These are phyloP conservation scores for Clunio marinus DNA, from an alignment of 2,888 invertebrate genomes.

Conservation along the genomic window DNA sequence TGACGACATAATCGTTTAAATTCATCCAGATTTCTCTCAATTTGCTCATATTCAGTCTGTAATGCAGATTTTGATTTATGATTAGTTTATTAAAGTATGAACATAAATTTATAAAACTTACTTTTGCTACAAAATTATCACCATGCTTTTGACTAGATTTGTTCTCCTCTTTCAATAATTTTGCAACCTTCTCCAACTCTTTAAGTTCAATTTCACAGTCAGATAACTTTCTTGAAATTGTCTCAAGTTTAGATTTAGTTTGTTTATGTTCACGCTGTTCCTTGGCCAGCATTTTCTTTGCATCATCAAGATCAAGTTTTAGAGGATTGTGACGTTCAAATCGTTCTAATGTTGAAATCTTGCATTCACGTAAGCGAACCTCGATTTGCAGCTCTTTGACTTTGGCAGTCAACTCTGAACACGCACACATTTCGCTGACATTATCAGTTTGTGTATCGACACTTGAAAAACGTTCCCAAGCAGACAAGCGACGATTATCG, in stretches of 20 bases:
- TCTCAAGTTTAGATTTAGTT: not conserved
- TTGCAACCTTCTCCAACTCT: not conserved
- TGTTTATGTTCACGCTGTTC: not conserved
- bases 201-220: not conserved
- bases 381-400: conserved; percentile 45
- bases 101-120: no score
- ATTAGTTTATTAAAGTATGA: no score
- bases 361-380: conserved; percentile 46
- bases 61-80: not conserved
- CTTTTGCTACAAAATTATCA: no score
- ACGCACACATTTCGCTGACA: conserved; percentile 45
- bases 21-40: not conserved
- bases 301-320: conserved; percentile 43
- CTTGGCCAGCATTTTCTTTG: not conserved
- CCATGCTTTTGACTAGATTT: no score
- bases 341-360: conserved; percentile 45
- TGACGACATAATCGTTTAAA: not conserved
- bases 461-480: conserved; percentile 44
- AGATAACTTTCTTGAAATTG: no score
- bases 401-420: conserved; percentile 45
- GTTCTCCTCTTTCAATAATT: not conserved
- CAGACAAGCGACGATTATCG: conserved; percentile 46
- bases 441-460: conserved; percentile 47
- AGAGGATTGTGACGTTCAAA: conserved; percentile 47
- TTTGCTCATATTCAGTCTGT: not conserved